Percentiles rank a stretch among this genome's conserved stretches.
Evolutionary conservation across 2,113 vertebrate species (phyloP).

Genomic region (Cebus imitator): DNA sequence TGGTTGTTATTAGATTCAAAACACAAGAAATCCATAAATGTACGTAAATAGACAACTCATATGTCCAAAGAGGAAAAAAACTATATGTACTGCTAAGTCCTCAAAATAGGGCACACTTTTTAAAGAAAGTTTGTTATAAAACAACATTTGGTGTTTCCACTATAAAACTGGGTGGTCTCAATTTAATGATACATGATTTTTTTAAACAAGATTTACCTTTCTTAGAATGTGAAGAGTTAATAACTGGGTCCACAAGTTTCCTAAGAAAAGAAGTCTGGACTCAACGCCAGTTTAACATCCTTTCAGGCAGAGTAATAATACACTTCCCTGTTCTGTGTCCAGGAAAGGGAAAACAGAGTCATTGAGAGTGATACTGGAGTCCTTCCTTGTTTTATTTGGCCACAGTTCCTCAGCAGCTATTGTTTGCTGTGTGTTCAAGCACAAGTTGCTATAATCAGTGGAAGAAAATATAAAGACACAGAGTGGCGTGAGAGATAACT

Average conservation of each 20-base stretch:
- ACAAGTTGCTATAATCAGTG: conserved; percentile 61
- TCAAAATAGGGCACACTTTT: background rate
- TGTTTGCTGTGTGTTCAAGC: conserved; percentile 63
- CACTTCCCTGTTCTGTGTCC: conserved; percentile 59
- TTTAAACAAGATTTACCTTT: conserved; percentile 34
- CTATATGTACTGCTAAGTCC: background rate
- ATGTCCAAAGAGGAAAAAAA: conserved; percentile 18
- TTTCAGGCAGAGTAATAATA: conserved; percentile 76
- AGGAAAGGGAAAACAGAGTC: conserved; percentile 50
- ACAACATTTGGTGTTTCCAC: conserved; percentile 13
- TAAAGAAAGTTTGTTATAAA: conserved; percentile 17
- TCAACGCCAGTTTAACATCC: conserved; percentile 71
- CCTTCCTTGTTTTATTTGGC: conserved; percentile 72
- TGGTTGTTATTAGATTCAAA: background rate
- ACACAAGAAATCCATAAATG: background rate
- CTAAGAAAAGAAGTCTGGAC: conserved; percentile 70
- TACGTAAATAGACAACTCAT: background rate
- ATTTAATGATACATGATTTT: background rate
- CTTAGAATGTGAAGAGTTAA: conserved; percentile 50
- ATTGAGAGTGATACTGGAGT: conserved; percentile 50
- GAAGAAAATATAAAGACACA: conserved; percentile 68
- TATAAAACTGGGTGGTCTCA: conserved; percentile 19
- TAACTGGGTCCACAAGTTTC: conserved; percentile 65
- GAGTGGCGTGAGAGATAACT: background rate
- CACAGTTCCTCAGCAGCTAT: conserved; percentile 60